phyloP scores from a whole-genome alignment of 2,888 invertebrate species.

The Phortica okadai region DNA sequence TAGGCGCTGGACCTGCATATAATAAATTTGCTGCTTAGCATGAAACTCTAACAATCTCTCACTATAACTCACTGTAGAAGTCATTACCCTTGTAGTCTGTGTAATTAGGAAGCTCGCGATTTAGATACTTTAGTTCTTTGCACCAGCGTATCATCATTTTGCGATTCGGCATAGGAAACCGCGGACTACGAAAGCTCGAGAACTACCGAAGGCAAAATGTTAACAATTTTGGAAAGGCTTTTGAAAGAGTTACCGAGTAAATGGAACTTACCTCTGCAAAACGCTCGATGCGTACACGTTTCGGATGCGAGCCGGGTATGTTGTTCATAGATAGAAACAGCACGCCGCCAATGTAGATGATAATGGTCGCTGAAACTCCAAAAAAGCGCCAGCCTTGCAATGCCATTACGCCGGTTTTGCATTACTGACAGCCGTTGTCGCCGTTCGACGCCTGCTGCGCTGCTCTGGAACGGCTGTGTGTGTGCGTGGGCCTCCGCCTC shows the following conservation, averaged over 20 bases:
- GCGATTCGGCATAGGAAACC: conserved; percentile 69
- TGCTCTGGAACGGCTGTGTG: too few relatives aligned
- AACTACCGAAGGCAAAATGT: conserved; percentile 53
- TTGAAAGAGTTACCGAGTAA: too few relatives aligned
- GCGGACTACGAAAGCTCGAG: conserved; percentile 70
- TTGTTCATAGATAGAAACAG: conserved; percentile 76
- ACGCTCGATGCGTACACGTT: conserved; percentile 70
- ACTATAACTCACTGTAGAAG: conserved; percentile 56
- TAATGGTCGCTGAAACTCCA: conserved; percentile 75
- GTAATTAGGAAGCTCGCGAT: conserved; percentile 67
- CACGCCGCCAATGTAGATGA: conserved; percentile 76
- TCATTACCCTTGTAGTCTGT: conserved; percentile 60
- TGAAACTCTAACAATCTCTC: too few relatives aligned
- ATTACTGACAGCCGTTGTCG: conserved; percentile 55
- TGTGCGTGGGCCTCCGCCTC: too few relatives aligned
- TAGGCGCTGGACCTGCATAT: conserved; percentile 56
- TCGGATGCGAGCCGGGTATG: conserved; percentile 74
- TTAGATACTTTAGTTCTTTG: conserved; percentile 72
- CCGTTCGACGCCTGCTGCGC: too few relatives aligned
- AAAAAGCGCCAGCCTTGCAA: conserved; percentile 70
- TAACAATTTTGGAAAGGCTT: too few relatives aligned
- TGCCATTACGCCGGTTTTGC: conserved; percentile 57
- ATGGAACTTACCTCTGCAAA: conserved; percentile 70
- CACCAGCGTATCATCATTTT: conserved; percentile 76
- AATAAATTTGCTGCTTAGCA: too few relatives aligned